A percentile compares a stretch with the other conserved stretches of the same genome.
phyloP scores from a whole-genome alignment of 1,140 invertebrate genomes.

The Drosophila pseudoobscura region DNA sequence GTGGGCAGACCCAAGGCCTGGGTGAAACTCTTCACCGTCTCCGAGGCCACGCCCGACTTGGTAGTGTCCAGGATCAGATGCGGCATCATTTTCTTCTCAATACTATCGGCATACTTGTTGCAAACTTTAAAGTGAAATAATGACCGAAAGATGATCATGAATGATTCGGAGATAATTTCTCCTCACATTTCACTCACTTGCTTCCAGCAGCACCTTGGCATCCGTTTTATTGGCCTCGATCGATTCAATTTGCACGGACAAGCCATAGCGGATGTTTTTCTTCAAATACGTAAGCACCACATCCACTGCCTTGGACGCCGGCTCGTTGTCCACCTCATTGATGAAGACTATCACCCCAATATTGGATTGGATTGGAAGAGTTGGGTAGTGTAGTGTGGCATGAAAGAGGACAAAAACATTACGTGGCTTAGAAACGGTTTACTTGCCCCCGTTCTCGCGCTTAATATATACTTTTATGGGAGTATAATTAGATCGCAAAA shows the following conservation, averaged over 20 bases:
- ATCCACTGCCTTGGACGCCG: conserved; percentile 87
- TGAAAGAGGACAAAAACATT: conserved; percentile 23
- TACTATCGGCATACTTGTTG: conserved; percentile 87
- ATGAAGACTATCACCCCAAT: conserved; percentile 85
- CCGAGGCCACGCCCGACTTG: conserved; percentile 89
- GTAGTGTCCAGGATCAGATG: conserved; percentile 92
- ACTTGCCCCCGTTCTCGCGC: conserved; percentile 3
- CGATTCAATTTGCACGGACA: conserved; percentile 87
- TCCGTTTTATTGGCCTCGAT: conserved; percentile 87
- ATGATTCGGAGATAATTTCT: not conserved
- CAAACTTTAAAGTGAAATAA: conserved; percentile 85
- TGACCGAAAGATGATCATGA: not conserved
- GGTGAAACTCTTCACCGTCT: conserved; percentile 92
- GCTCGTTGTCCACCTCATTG: conserved; percentile 88
- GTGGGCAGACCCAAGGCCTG: conserved; percentile 91
- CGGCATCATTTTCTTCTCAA: conserved; percentile 86
- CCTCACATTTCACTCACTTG: conserved; percentile 83
- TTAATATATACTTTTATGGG: conserved; percentile 2
- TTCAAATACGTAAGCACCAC: conserved; percentile 88
- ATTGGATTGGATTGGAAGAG: conserved; percentile 5
- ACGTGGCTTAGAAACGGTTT: conserved; percentile 30
- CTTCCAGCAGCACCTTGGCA: conserved; percentile 87
- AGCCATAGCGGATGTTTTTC: conserved; percentile 86
- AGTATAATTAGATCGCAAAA: too few relatives aligned
- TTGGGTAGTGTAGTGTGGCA: not conserved